phyloP scores from a whole-genome alignment of 2,113 vertebrate genomes.

The Chaenocephalus aceratus region DNA sequence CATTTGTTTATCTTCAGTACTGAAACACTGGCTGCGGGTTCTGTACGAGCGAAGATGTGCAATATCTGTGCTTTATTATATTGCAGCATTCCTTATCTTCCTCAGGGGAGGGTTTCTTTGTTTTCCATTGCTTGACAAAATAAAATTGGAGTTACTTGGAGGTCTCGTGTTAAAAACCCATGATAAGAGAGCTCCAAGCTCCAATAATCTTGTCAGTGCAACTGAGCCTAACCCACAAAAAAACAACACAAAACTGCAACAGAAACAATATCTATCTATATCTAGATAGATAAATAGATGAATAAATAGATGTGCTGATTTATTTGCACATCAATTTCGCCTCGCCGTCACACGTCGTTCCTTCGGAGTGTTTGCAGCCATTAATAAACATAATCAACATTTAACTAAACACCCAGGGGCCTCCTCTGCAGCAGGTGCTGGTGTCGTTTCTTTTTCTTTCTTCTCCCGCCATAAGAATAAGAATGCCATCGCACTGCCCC shows the following conservation, averaged over 20 bases:
- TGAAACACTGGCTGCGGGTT: background rate
- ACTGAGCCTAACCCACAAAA: background rate
- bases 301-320: slow-evolving; percentile 24
- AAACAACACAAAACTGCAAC: background rate
- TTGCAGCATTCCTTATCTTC: background rate
- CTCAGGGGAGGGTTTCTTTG: slow-evolving; percentile 1
- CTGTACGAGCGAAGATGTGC: background rate
- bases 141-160: background rate
- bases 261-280: background rate
- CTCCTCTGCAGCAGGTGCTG: slow-evolving; percentile 73
- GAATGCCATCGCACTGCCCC: slow-evolving; percentile 71
- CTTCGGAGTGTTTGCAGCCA: slow-evolving; percentile 56
- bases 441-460: slow-evolving; percentile 57
- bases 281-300: slow-evolving; percentile 20
- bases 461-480: slow-evolving; percentile 68
- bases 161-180: background rate
- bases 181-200: background rate
- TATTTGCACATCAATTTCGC: slow-evolving; percentile 36
- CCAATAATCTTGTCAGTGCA: slow-evolving; percentile 4
- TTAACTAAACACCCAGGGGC: slow-evolving; percentile 76
- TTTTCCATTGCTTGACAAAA: background rate
- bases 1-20: slow-evolving; percentile 25
- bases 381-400: slow-evolving; percentile 80
- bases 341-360: slow-evolving; percentile 5
- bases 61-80: slow-evolving; percentile 9